Conservation (phyloP, 2,113 vertebrate species). For the Nansenia antarctica region DNA sequence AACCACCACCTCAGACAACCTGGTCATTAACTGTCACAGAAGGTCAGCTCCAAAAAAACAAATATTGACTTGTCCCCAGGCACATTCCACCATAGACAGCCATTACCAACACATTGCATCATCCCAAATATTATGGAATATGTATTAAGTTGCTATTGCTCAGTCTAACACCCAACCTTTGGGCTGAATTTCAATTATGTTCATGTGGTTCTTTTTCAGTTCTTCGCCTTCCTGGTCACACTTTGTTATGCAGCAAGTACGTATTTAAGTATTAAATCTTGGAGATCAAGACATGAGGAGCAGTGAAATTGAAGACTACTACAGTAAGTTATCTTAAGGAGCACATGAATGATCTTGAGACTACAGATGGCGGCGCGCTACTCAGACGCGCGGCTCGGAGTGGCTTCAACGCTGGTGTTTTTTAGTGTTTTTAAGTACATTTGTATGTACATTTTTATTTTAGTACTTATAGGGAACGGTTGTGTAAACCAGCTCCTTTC, state of each 20-base stretch:
- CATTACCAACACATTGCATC: neutral
- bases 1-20: neutral
- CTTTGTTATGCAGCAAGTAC: conserved; percentile 87
- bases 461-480: too few species aligned
- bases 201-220: conserved; percentile 67
- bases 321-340: neutral
- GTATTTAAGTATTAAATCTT: conserved; percentile 84
- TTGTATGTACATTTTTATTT: too few species aligned
- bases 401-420: too few species aligned
- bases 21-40: neutral
- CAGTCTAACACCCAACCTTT: neutral
- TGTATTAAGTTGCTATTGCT: neutral
- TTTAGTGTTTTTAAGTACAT: too few species aligned
- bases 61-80: neutral
- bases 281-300: conserved; percentile 74
- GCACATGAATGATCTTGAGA: neutral
- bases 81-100: neutral
- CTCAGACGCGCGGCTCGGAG: too few species aligned
- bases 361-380: too few species aligned
- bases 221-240: conserved; percentile 88
- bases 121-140: neutral
- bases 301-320: conserved; percentile 39
- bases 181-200: neutral
- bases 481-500: too few species aligned
- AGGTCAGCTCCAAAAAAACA: neutral